Base-by-base conservation (phyloP, 1,140 invertebrate genomes). In the Yoshiicerus persimilis region DNA sequence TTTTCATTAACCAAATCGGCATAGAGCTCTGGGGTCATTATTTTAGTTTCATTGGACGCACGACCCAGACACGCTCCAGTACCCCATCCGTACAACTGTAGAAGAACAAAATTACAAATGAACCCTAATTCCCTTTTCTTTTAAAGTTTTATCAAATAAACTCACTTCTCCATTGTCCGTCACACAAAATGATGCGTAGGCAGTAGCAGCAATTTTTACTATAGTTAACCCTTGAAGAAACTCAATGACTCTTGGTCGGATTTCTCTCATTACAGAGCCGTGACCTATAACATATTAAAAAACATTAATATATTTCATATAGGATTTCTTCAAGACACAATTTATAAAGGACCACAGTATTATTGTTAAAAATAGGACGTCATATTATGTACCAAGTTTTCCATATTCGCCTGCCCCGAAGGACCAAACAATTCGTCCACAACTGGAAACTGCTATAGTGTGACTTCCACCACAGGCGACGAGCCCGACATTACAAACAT, bases 401-500 rank as follows among this genome's bases (percentile, higher is more conserved):
- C 95, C 95, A 92, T 93, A 93, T 91, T 95, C 95, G 27, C 93
- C 94, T 70, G 92, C 93, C 11, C 95, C 95, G 92, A 95, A 95
- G 13, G 95, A 95, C 95, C 95, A 95, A 0, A 95, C 94, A 16
- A 93, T 95, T 91, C 94, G 92, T 0, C 95, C 94, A 93, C 95
- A 95, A 80, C 92, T 92, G 2, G 94, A 95, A 13, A 95, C 92
- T 20, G 94, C 95, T 20, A 95, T 89, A 16, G 95, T 95, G 90
- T 95, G 95, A 11, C 94, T 89, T 6, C 88, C 88, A 2, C 95
- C 95, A 92, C 95, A 95, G 2, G 94, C 93, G 9, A 95, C 94
- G 87, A 94, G 93, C 6, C 95, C 93, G 13, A 95, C 93, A 38
- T 93, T 93, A 86, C 92, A 93, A 38, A 95, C 91, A 87, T 94